Evolutionary conservation across 2,888 invertebrate species (phyloP), one percentile per base, ranked within the genome.

Genomic region (Cantharis rufa): DNA sequence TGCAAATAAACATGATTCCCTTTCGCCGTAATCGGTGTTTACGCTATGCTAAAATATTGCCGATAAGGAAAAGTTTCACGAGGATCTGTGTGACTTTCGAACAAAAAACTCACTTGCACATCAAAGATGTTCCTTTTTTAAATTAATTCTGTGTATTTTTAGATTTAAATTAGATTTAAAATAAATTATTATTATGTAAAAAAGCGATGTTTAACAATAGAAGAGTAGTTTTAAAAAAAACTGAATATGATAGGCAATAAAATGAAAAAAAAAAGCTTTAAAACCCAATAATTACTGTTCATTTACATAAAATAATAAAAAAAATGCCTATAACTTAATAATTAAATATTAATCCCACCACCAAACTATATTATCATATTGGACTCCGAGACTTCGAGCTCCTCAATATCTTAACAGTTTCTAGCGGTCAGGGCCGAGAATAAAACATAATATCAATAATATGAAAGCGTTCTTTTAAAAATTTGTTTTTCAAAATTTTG

Each of bases 391-490:
- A 72, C 64, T 48, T 66, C 48, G 72, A 72, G 72, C 66, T 15
- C 72, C 48, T 66, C 27, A 72, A 72, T 72, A 72, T 72, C 72
- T 27, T 15, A 48, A 62, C 69, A 68, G 73, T 69, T 73, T 62
- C 69, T 62, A 69, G 28, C 73, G 73, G 73, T 73, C 73, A 73
- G 62, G 73, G 73, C 69, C 73, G 69, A 69, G 69, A 73, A 27
- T 21, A 13, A n/a, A 61, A 66, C 18, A 62, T 61, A 18, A 18
- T 18, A 18, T 21, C 28, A 48, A n/a, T n/a, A 48, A 1, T n/a
- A 48, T n/a, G 48, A n/a, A 48, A 48, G n/a, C n/a, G 9, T 7
- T 48, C 48, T 5, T 48, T 5, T 48, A 48, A 48, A 48, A 48
- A n/a, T 48, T 48, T 48, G n/a, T 11, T 13, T 11, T 48, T 48